These are phyloP conservation scores for Caenorhabditis panamensis DNA, from an alignment of 2,888 invertebrate genomes.

Conservation along the genomic window DNA sequence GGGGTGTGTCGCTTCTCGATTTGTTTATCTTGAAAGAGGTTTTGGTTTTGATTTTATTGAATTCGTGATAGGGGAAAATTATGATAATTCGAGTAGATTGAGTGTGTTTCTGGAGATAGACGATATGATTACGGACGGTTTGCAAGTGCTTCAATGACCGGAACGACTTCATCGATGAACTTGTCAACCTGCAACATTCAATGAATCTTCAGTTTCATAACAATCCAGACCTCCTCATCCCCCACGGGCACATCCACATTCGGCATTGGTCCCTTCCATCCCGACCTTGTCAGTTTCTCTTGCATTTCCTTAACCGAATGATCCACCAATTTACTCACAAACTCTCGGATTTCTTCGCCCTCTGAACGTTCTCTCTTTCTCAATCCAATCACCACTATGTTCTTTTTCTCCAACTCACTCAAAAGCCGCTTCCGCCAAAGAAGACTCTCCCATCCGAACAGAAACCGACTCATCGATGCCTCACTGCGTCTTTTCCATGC, in stretches of 20 bases:
- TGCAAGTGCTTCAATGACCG: background rate
- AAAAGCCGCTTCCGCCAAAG: background rate
- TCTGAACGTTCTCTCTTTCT: no score
- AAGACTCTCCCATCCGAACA: conserved; percentile 15
- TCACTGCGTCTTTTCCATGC: background rate
- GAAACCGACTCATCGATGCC: background rate
- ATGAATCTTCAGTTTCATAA: background rate
- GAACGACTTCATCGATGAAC: background rate
- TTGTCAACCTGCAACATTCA: background rate
- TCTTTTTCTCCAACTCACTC: background rate
- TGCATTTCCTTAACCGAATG: background rate
- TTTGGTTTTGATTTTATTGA: no score
- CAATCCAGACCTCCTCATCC: background rate
- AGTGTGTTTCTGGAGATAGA: no score
- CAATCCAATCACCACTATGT: no score
- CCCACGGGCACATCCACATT: background rate
- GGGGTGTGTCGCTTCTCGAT: background rate
- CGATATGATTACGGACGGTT: background rate
- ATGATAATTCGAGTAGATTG: no score
- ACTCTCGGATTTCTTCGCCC: background rate
- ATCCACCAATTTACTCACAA: background rate
- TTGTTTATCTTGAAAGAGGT: background rate
- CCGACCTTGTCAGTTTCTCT: background rate
- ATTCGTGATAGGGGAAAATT: no score
- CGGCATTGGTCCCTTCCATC: background rate